Evolutionary conservation across 2,888 invertebrate genomes (phyloP).

Genomic region (Crepidodera aurea): DNA sequence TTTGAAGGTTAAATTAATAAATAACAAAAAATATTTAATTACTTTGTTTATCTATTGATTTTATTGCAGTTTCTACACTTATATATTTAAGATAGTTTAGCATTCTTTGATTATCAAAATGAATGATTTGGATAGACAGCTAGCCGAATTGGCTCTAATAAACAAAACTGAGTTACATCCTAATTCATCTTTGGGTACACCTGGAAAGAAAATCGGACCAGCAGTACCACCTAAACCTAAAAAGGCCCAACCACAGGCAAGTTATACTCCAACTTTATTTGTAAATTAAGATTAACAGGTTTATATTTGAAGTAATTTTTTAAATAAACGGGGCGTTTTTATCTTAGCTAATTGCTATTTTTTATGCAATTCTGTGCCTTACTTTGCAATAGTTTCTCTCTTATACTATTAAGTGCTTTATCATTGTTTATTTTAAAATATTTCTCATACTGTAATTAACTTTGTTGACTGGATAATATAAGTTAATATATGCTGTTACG

Average conservation of each 20-base stretch:
- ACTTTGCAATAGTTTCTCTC: too few species aligned
- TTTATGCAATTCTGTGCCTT: too few species aligned
- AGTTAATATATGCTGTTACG: too few species aligned
- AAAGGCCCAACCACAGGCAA: slow-evolving; percentile 69
- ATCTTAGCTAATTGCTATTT: too few species aligned
- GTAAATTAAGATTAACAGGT: slow-evolving; percentile 37
- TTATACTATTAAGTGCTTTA: too few species aligned
- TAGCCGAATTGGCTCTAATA: slow-evolving; percentile 72
- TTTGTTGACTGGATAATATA: too few species aligned
- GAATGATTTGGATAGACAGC: slow-evolving; percentile 75
- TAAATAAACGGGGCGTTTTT: too few species aligned
- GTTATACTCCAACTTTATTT: slow-evolving; percentile 1
- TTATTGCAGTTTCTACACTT: slow-evolving; percentile 1
- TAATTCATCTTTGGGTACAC: slow-evolving; percentile 54
- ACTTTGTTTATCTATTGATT: slow-evolving; percentile 24
- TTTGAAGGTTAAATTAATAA: slow-evolving; percentile 34
- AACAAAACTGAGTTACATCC: slow-evolving; percentile 62
- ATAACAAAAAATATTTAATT: slow-evolving; percentile 27
- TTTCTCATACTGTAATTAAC: too few species aligned
- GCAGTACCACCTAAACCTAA: slow-evolving; percentile 84
- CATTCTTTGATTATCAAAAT: slow-evolving; percentile 52
- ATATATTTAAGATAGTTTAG: neutral
- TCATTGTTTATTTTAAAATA: too few species aligned
- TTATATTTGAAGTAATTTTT: too few species aligned
- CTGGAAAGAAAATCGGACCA: slow-evolving; percentile 74